A percentile compares a stretch with the other conserved stretches of the same genome.
Conservation (phyloP, 2,888 invertebrate genomes). For the Melanophora roralis region DNA sequence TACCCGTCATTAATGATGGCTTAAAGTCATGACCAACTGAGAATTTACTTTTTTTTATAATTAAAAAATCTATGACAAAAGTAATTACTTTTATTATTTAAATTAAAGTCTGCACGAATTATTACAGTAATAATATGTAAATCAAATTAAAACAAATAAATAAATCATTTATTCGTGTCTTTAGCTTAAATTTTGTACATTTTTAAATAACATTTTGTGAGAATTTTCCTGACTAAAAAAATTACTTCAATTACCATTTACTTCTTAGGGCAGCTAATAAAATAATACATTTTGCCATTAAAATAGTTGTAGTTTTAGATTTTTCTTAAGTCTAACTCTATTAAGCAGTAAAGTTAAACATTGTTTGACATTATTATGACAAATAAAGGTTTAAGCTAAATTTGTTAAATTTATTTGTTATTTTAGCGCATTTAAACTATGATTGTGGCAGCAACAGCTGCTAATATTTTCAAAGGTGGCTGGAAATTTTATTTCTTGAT, state of each 20-base stretch:
- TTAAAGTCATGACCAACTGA: too few species aligned
- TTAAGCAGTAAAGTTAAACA: constrained; percentile 17
- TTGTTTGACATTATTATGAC: constrained; percentile 43
- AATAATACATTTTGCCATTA: not conserved
- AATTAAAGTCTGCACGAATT: too few species aligned
- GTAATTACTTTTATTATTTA: too few species aligned
- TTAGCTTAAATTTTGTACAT: too few species aligned
- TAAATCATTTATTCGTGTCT: too few species aligned
- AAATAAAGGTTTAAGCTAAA: constrained; percentile 34
- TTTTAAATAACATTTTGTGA: too few species aligned
- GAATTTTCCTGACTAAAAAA: too few species aligned
- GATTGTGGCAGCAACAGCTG: not conserved
- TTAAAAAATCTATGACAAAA: too few species aligned
- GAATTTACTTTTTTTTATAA: too few species aligned
- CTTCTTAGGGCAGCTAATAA: constrained; percentile 23
- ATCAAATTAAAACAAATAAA: too few species aligned
- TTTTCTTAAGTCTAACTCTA: not conserved
- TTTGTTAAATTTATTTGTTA: constrained; percentile 34
- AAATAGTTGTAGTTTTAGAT: not conserved
- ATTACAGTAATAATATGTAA: too few species aligned
- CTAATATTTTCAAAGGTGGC: not conserved
- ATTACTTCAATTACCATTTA: constrained; percentile 36
- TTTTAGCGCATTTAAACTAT: constrained; percentile 13
- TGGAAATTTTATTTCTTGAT: not conserved
- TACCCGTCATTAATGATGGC: too few species aligned